phyloP scores from a whole-genome alignment of 2,113 vertebrate genomes.

The Ceyx margarethae region DNA sequence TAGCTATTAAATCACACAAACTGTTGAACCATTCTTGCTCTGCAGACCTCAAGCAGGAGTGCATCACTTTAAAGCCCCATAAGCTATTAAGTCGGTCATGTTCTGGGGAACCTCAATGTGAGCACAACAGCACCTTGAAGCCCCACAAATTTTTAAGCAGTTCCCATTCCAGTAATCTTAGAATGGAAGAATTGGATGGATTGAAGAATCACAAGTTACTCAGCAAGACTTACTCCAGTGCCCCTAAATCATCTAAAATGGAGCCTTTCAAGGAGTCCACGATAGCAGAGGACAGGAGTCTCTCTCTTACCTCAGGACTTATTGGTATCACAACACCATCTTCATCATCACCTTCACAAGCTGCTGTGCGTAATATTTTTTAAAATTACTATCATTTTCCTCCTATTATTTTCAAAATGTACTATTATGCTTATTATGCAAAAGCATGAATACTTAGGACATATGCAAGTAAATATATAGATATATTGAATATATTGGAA shows the following conservation, averaged over 20 bases:
- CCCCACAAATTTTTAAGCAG: constrained; percentile 84
- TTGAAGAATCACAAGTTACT: constrained; percentile 84
- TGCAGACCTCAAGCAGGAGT: constrained; percentile 74
- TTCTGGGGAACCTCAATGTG: constrained; percentile 82
- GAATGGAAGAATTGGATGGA: constrained; percentile 84
- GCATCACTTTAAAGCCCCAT: constrained; percentile 77
- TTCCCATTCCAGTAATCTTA: constrained; percentile 82
- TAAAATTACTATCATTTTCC: not conserved
- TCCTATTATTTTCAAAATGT: not conserved
- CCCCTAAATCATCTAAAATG: constrained; percentile 80
- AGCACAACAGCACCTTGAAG: constrained; percentile 81
- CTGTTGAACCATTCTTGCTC: constrained; percentile 81
- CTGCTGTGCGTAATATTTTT: constrained; percentile 76
- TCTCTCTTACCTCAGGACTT: constrained; percentile 94
- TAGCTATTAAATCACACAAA: constrained; percentile 81
- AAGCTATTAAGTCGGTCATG: constrained; percentile 82
- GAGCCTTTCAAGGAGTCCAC: constrained; percentile 85
- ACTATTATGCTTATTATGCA: not conserved
- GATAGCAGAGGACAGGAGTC: constrained; percentile 81
- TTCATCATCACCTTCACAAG: constrained; percentile 81
- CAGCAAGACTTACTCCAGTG: constrained; percentile 82
- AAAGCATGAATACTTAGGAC: not conserved
- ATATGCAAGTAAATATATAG: not conserved
- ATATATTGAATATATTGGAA: not conserved
- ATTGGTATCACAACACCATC: constrained; percentile 89